Evolutionary conservation across 2,113 vertebrate genomes (phyloP).

Genomic region (Grantiella picta): DNA sequence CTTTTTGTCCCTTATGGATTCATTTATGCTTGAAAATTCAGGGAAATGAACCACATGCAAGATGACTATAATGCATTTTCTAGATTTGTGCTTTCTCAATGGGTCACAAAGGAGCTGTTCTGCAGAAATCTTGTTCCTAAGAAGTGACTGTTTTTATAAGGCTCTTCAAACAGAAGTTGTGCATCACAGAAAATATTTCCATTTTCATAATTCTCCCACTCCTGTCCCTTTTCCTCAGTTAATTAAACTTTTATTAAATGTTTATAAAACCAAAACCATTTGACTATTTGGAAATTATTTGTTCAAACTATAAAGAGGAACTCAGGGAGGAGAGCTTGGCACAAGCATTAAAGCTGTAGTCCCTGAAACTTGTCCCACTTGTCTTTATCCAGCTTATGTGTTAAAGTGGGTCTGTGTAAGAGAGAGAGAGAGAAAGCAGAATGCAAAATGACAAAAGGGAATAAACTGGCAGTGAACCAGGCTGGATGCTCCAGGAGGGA

Average conservation of each 20-base stretch:
- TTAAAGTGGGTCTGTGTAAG: neutral
- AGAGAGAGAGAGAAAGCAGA: neutral
- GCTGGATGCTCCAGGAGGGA: neutral
- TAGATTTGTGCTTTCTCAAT: neutral
- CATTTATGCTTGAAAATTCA: neutral
- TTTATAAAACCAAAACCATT: neutral
- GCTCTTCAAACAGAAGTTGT: neutral
- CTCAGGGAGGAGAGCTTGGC: neutral
- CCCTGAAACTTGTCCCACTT: neutral
- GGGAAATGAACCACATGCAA: neutral
- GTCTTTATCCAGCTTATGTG: neutral
- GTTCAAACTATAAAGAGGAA: neutral
- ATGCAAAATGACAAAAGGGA: neutral
- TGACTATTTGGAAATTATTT: neutral
- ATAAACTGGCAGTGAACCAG: neutral
- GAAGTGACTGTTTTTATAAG: neutral
- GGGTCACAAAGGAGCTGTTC: neutral
- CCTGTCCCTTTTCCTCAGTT: neutral
- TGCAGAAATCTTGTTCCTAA: neutral
- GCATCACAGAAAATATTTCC: neutral
- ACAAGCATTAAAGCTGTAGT: neutral
- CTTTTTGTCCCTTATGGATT: neutral
- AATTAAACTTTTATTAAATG: slow-evolving; percentile 10
- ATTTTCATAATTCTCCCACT: neutral
- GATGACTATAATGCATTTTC: neutral